Evolutionary conservation across 92 coral and sea anemone genomes (phyloP).

Genomic region (Siderastrea radians): DNA sequence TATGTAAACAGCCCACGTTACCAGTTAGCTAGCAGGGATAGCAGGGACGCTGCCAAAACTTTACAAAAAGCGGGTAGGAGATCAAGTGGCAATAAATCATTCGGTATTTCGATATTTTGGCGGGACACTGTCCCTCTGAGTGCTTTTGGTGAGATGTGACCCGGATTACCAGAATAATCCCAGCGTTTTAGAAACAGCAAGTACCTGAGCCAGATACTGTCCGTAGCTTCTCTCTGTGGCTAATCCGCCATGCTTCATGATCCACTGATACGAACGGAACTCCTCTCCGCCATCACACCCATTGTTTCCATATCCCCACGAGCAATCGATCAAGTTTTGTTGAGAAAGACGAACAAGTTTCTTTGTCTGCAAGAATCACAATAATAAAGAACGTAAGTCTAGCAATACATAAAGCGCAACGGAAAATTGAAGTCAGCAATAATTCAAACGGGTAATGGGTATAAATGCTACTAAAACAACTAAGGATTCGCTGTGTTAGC

Average conservation of each 20-base stretch:
- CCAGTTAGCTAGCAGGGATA: too few species aligned
- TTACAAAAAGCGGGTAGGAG: too few species aligned
- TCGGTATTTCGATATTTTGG: too few species aligned
- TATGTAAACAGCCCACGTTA: too few species aligned
- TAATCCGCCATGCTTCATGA: slow-evolving; percentile 95
- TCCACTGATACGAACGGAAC: slow-evolving; percentile 93
- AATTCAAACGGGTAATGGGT: too few species aligned
- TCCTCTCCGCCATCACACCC: slow-evolving; percentile 99
- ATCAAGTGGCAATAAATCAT: too few species aligned
- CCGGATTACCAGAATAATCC: background rate
- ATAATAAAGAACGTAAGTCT: background rate
- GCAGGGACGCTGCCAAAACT: too few species aligned
- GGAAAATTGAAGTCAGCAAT: background rate
- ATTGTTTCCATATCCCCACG: slow-evolving; percentile 98
- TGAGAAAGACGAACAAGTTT: slow-evolving; percentile 86
- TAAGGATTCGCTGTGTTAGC: too few species aligned
- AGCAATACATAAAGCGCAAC: too few species aligned
- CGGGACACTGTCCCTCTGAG: background rate
- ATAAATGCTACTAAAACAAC: too few species aligned
- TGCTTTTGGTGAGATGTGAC: background rate
- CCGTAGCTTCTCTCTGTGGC: slow-evolving; percentile 93
- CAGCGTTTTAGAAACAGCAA: background rate
- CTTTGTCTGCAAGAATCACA: slow-evolving; percentile 70
- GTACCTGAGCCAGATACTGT: slow-evolving; percentile 92
- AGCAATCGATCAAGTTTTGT: slow-evolving; percentile 93